Evolutionary conservation across 2,113 vertebrate species (phyloP).

Genomic region (Monarcha castaneiventris): DNA sequence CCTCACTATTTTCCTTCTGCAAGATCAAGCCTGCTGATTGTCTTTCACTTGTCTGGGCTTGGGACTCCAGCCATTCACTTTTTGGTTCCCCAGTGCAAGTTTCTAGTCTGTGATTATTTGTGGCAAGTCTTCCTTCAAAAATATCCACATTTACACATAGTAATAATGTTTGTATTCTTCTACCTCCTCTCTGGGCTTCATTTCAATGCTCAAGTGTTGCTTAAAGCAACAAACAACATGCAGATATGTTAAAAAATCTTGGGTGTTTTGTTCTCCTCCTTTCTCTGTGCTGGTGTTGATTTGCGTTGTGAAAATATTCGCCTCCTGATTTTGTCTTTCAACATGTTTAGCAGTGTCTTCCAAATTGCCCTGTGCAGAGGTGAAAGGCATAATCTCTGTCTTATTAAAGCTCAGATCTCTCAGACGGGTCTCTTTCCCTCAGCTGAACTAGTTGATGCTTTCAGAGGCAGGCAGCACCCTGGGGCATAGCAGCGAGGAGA

Average conservation of each 20-base stretch:
- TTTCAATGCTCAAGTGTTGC: conserved; percentile 24
- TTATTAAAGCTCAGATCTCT: not conserved
- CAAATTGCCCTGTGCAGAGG: conserved; percentile 20
- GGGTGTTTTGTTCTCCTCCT: not conserved
- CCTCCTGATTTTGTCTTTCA: not conserved
- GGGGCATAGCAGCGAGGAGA: not conserved
- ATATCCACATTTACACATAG: not conserved
- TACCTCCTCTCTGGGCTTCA: conserved; percentile 17
- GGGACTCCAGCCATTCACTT: conserved; percentile 17
- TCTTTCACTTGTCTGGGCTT: conserved; percentile 39
- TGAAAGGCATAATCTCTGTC: not conserved
- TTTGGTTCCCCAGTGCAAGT: not conserved
- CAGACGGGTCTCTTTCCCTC: not conserved
- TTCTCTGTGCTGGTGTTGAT: not conserved
- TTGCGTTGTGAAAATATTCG: not conserved
- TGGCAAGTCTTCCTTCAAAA: conserved; percentile 27
- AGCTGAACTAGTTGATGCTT: not conserved
- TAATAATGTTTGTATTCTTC: conserved; percentile 2
- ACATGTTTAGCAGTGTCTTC: not conserved
- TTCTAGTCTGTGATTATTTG: not conserved
- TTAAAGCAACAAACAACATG: conserved; percentile 30
- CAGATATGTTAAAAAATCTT: not conserved
- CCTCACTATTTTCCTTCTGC: not conserved
- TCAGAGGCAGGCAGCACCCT: not conserved
- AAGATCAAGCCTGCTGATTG: conserved; percentile 37